Evolutionary conservation across 2,113 vertebrate genomes (phyloP), one percentile per base, ranked within the genome.

Genomic region (Ifrita kowaldi): DNA sequence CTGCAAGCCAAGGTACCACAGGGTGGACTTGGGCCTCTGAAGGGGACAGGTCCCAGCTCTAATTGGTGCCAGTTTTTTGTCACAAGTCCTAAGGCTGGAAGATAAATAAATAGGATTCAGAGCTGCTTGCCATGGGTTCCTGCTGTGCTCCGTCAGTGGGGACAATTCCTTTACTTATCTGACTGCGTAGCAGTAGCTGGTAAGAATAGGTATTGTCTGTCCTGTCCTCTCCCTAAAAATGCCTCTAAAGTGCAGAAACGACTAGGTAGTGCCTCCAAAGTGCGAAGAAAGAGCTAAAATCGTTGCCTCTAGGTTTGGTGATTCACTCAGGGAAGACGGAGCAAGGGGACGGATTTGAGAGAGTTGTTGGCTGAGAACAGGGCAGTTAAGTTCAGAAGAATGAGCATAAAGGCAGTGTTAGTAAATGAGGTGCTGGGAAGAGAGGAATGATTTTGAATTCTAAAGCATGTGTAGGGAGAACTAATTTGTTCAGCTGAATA

Each of bases 331-430:
- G 23, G 35, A 93, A 75, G 39, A 44, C 9, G 59, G n/a, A 63
- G 37, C 32, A 73, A 27, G 26, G 16, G 19, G n/a, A 53, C 0
- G 0, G n/a, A 63, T 47, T 63, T 49, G 26, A 50, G 82, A 71
- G 26, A 42, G 22, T 7, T 73, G 32, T 42, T 57, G 53, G 15
- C 55, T 74, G 42, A 56, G 79, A 86, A 67, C 0, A 0, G 46
- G 23, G n/a, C 23, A 57, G 27, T 22, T 95, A 24, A 78, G 46
- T 28, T 95, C 41, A 82, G 56, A 71, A 59, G 9, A 71, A 55
- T 0, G 0, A 62, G 8, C 1, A 1, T 32, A 65, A 77, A 81
- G 14, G 33, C 16, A 60, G 15, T 2, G 12, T 55, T 42, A 46
- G 42, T 88, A 85, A 91, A 62, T 0, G 18, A 80, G 19, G 12